Evolutionary conservation across 1,140 invertebrate species (phyloP), one percentile per base, ranked within the genome.

Genomic region (Bombus sibiricus): DNA sequence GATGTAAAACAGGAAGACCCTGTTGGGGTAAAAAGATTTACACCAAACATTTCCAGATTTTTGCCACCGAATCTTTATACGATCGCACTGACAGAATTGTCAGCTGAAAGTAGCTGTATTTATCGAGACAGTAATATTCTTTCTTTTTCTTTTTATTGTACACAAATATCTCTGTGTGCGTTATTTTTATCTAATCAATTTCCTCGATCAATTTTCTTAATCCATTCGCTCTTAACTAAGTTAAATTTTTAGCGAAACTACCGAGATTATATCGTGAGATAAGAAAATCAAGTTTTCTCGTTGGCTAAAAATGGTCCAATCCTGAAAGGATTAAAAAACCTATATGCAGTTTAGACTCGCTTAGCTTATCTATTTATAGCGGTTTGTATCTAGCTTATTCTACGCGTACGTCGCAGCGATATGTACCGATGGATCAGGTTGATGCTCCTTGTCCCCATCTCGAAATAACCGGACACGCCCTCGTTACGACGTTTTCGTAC

Each of bases 381-480:
- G 10, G 25, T 18, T 34, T 3, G 9, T 22, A 37, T 15, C 22
- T 28, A 28, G 47, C 79, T 72, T 74, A 37, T 66, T 62, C 59
- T n/a, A 43, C 28, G 59, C 25, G 10, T 39, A 34, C 37, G 47
- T 18, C 32, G 9, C n/a, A 47, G 68, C 47, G 43, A 68, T 77
- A 88, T 43, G 25, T 69, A 53, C 39, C 62, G 25, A 18, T 32
- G 68, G 73, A 84, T 87, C 77, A 82, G 89, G 89, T 91, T 91
- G 92, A 93, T 92, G 92, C 90, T 93, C 92, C 81, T 90, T 62
- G 86, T 80, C 89, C 85, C 80, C 80, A 71, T 92, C 91, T 90
- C 74, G 59, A 92, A 93, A 93, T 93, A 93, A 92, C 90, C 81
- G 32, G 68, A n/a, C 85, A 84, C 85, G 89, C 71, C 82, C 91